Conservation (phyloP, 2,888 invertebrate species). For the Leuctra nigra region DNA sequence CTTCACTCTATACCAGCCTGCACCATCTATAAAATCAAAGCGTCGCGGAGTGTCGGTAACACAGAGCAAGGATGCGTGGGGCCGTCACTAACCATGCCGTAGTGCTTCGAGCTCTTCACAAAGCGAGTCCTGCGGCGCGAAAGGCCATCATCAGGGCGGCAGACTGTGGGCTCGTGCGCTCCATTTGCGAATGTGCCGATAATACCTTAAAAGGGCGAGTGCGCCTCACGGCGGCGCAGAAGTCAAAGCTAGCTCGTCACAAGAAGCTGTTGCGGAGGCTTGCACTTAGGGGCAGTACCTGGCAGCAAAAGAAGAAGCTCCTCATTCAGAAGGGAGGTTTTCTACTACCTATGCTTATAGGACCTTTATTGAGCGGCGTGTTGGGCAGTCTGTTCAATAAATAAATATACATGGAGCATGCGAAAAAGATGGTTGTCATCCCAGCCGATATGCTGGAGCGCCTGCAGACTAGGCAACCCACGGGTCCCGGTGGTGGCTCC, state of each 20-base stretch:
- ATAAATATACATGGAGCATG: neutral
- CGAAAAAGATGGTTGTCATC: neutral
- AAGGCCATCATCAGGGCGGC: neutral
- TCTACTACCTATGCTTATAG: neutral
- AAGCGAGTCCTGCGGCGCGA: neutral
- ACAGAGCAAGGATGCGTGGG: neutral
- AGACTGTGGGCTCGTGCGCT: too few species aligned
- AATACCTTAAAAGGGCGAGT: neutral
- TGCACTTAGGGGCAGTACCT: neutral
- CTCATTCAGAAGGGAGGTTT: neutral
- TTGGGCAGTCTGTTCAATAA: neutral
- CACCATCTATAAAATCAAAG: constrained; percentile 25
- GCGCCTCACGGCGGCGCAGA: neutral
- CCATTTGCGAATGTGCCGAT: neutral
- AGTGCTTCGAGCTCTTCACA: neutral
- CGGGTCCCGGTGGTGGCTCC: neutral
- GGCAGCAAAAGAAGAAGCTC: neutral
- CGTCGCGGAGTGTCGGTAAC: neutral
- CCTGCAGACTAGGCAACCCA: neutral
- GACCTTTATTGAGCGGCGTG: neutral
- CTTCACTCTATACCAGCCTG: too few species aligned
- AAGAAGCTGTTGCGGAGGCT: neutral
- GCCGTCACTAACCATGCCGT: neutral
- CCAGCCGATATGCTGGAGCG: neutral
- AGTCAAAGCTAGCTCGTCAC: neutral